Conservation (phyloP, 2,888 invertebrate species). For the Proisotoma minuta region DNA sequence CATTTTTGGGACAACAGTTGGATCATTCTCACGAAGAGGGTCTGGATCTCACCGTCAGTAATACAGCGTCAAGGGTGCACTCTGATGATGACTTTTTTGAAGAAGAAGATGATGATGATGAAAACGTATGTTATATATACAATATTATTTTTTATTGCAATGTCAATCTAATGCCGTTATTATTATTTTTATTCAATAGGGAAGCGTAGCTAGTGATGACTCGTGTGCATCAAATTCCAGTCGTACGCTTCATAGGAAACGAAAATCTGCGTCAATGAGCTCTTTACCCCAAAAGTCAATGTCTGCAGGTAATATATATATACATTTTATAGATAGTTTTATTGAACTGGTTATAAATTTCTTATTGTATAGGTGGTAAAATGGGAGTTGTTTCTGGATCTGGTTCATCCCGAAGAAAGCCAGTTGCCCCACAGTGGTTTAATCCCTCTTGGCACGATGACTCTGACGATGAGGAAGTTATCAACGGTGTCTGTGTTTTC, state of each 20-base stretch:
- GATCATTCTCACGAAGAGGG: constrained; percentile 70
- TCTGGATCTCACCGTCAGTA: constrained; percentile 68
- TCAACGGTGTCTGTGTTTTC: constrained; percentile 82
- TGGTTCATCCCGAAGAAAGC: constrained; percentile 74
- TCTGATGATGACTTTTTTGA: constrained; percentile 73
- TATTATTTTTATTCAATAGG: constrained; percentile 34
- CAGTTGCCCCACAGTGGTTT: constrained; percentile 95
- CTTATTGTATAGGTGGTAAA: constrained; percentile 24
- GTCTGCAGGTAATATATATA: constrained; percentile 22
- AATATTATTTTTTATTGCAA: background rate
- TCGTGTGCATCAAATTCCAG: constrained; percentile 45
- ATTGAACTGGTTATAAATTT: background rate
- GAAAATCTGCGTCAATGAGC: constrained; percentile 40
- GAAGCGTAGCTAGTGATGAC: constrained; percentile 46
- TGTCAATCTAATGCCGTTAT: no score
- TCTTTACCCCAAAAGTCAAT: constrained; percentile 32
- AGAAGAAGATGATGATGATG: constrained; percentile 72
- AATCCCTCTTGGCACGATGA: constrained; percentile 80
- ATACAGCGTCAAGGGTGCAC: constrained; percentile 72
- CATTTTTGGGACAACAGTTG: constrained; percentile 60
- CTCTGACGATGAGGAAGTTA: constrained; percentile 66
- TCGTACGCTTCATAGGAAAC: constrained; percentile 38
- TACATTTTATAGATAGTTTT: background rate
- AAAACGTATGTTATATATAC: constrained; percentile 50
- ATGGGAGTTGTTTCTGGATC: constrained; percentile 48